Evolutionary conservation across 2,113 vertebrate genomes (phyloP), one percentile per base, ranked within the genome.

Genomic region (Aphelocoma coerulescens): DNA sequence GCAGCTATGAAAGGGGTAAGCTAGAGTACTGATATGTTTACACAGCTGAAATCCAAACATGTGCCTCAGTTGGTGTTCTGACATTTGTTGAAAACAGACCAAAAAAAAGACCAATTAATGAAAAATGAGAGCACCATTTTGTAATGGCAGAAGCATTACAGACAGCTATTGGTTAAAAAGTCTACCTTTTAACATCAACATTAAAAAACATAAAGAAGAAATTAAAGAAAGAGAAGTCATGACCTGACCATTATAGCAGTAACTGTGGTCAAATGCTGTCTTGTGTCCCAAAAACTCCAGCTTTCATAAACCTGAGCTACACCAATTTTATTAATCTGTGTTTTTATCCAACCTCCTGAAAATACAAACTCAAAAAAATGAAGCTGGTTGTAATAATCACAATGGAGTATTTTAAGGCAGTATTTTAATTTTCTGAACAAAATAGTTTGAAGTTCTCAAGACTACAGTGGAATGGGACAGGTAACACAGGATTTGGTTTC

Each of bases 391-490:
- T 35, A 27, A 59, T 7, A 49, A 18, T 43, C 32, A 30, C 13
- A 49, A 3, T 8, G 35, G 5, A 51, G 21, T 58, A 43, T 66
- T 91, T 94, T 49, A 59, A 79, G 43, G 16, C 4, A 88, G 7
- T 18, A 27, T 61, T 59, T 68, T 44, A 23, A 52, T 69, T 76
- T 57, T 89, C 26, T 73, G 63, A 67, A 69, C 5, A 75, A 82
- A 75, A 33, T 27, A 52, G 0, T 74, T 14, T 46, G 35, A 85
- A 51, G 21, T 58, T 81, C 41, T 26, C 1, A 0, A 65, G n/a
- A 49, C 11, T 37, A n/a, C 15, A 46, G 0, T 20, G 11, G 62
- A 89, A 58, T 0, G 0, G 13, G 27, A 57, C 24, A 68, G 16
- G 41, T 52, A 75, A 23, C 14, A 22, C 7, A 51, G 30, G 23